These are phyloP conservation scores for Poeciliopsis paucimaculata DNA, from an alignment of 2,797 vertebrate species.

Conservation along the genomic window DNA sequence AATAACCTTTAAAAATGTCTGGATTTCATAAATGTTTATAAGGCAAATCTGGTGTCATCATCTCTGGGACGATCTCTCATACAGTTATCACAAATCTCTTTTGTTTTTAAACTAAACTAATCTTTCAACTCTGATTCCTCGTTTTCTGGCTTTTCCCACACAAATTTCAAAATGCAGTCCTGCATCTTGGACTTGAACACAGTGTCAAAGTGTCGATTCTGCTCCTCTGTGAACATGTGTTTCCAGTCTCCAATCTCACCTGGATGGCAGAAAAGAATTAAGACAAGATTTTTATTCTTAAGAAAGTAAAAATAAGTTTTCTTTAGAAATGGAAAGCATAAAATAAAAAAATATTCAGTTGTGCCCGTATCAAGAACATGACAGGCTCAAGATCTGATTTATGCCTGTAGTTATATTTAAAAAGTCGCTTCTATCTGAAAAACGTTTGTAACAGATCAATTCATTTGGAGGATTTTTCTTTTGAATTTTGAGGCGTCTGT, in stretches of 20 bases:
- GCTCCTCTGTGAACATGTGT: constrained; percentile 80
- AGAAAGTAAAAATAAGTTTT: background rate
- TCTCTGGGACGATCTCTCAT: background rate
- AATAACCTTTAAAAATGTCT: background rate
- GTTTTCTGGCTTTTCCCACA: constrained; percentile 64
- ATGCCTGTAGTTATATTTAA: background rate
- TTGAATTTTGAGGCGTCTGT: background rate
- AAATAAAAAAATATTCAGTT: background rate
- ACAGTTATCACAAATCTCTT: background rate
- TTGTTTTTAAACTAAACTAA: too few relatives aligned
- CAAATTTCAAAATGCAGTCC: constrained; percentile 45
- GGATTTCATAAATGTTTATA: background rate
- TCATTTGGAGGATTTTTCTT: background rate
- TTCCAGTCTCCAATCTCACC: constrained; percentile 86
- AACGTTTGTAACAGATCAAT: background rate
- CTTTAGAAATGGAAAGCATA: background rate
- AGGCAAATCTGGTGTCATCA: background rate
- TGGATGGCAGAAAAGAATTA: constrained; percentile 37
- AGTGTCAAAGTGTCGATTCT: constrained; percentile 73
- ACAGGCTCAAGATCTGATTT: background rate
- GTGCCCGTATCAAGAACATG: background rate
- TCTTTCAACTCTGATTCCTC: background rate
- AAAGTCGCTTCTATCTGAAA: background rate
- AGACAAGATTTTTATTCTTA: background rate
- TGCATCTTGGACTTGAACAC: constrained; percentile 79